A percentile compares a stretch with the other conserved stretches of the same genome.
These are phyloP conservation scores for Proisotoma minuta DNA, from an alignment of 2,888 invertebrate species.

Conservation along the genomic window DNA sequence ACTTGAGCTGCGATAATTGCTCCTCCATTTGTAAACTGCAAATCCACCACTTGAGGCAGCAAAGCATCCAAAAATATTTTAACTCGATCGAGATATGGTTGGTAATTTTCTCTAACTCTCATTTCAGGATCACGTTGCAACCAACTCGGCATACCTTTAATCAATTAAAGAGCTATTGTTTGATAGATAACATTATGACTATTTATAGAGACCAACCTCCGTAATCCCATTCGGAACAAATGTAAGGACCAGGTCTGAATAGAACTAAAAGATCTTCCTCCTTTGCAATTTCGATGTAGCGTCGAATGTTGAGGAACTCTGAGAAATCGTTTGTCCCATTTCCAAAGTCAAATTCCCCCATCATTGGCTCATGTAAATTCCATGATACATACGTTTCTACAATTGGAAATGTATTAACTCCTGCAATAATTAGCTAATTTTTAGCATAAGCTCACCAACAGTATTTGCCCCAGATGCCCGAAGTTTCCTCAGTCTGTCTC, in stretches of 20 bases:
- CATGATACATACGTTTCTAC: slow-evolving; percentile 50
- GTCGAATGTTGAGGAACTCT: slow-evolving; percentile 48
- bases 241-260: slow-evolving; percentile 57
- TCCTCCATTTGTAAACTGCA: slow-evolving; percentile 54
- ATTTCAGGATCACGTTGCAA: slow-evolving; percentile 55
- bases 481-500: slow-evolving; percentile 55
- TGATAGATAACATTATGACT: not conserved
- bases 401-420: slow-evolving; percentile 54
- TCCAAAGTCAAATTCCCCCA: slow-evolving; percentile 51
- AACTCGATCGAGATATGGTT: slow-evolving; percentile 51
- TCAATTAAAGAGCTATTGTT: not conserved
- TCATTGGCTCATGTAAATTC: slow-evolving; percentile 52
- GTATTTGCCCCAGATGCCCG: slow-evolving; percentile 52
- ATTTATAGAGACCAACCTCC: too few species aligned
- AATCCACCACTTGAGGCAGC: slow-evolving; percentile 51
- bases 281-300: slow-evolving; percentile 53
- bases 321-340: slow-evolving; percentile 49
- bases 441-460: not conserved
- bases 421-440: not conserved
- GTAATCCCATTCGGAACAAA: slow-evolving; percentile 51
- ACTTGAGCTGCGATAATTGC: slow-evolving; percentile 56
- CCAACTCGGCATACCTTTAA: slow-evolving; percentile 54
- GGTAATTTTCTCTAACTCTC: slow-evolving; percentile 53
- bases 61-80: slow-evolving; percentile 52
- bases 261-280: slow-evolving; percentile 56